Conservation (phyloP, 30 jellyfish, hydroid and myxozoan genomes). For the Hydra vulgaris region DNA sequence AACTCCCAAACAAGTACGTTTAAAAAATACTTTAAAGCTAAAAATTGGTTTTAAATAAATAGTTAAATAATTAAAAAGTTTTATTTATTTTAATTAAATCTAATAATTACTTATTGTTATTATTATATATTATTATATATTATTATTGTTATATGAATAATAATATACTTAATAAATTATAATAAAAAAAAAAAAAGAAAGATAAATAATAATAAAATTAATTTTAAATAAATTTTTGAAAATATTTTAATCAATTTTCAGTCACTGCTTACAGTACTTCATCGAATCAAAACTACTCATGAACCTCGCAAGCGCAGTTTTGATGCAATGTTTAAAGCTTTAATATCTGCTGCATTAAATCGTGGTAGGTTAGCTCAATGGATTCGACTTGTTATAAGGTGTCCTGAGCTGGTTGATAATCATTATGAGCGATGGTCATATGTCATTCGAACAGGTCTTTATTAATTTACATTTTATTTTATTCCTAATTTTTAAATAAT, state of each 20-base stretch:
- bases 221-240: too few species aligned
- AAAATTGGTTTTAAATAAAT: too few species aligned
- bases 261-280: slow-evolving; percentile 85
- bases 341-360: slow-evolving; percentile 84
- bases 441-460: slow-evolving; percentile 81
- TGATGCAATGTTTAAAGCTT: slow-evolving; percentile 95
- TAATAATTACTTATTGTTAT: too few species aligned
- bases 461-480: neutral
- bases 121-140: too few species aligned
- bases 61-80: too few species aligned
- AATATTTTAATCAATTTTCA: too few species aligned
- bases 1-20: slow-evolving; percentile 89
- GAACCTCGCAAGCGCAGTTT: slow-evolving; percentile 92
- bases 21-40: neutral
- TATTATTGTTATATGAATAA: too few species aligned
- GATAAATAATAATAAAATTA: too few species aligned
- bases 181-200: too few species aligned
- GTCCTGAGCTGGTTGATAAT: slow-evolving; percentile 82
- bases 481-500: too few species aligned
- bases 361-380: slow-evolving; percentile 76
- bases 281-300: slow-evolving; percentile 81
- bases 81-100: too few species aligned
- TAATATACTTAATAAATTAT: too few species aligned
- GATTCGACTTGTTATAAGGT: slow-evolving; percentile 75
- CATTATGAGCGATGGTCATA: slow-evolving; percentile 94